Evolutionary conservation across 2,888 invertebrate genomes (phyloP), one percentile per base, ranked within the genome.

Genomic region (Eupelmus urozonus): DNA sequence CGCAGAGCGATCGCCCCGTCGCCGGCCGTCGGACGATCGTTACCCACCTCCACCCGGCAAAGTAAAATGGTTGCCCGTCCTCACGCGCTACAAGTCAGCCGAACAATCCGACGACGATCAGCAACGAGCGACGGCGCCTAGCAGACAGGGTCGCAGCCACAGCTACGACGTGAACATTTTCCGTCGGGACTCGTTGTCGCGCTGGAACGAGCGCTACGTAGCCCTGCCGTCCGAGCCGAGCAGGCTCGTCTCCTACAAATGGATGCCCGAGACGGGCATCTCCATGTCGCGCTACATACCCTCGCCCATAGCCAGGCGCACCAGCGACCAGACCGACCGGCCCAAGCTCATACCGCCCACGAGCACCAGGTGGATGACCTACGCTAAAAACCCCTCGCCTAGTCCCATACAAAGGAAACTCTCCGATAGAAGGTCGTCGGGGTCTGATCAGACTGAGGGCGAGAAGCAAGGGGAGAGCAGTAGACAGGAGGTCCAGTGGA

Each of bases 341-440:
- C 80, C 81, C 18, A 77, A 78, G 73, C 72, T 82, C n/a, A 79
- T 82, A 4, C 4, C 51, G 7, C n/a, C 5, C 0, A 78, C 83
- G 13, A 45, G 16, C 13, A 20, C 51, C 23, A 81, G 83, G 42
- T 87, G 87, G 87, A 83, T 84, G 80, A 83, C 83, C 16, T 86
- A 84, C 74, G 80, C 79, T 9, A 85, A 83, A 60, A 83, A 81
- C 62, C 82, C 85, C n/a, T 83, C 85, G 16, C 83, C 86, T 4
- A 70, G 67, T 55, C 81, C 84, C 16, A 51, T 81, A n/a, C 82
- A 83, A 42, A 75, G 81, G 51, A 81, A 71, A 53, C 78, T 81
- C 29, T 73, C 80, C 20, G 85, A 79, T 13, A 62, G 81, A 42
- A 81, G 80, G 11, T 34, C 73, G 29, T 78, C 57, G 55, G 65